These are phyloP conservation scores for Aythya baeri DNA, from an alignment of 2,113 vertebrate species.

Conservation along the genomic window DNA sequence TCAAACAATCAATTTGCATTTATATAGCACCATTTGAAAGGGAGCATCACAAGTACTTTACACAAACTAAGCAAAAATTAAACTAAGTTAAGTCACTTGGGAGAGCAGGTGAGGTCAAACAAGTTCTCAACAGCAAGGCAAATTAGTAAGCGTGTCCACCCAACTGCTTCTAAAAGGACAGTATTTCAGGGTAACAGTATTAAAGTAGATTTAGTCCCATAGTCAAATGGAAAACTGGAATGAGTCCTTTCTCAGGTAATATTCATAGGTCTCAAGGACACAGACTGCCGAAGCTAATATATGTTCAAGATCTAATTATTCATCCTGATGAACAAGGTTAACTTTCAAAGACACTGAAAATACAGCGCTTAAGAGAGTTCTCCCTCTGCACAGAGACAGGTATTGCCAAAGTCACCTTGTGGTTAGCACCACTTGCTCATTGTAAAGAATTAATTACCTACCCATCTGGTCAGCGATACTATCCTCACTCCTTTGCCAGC, in stretches of 20 bases:
- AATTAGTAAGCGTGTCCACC: neutral
- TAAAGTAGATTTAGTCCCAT: slow-evolving; percentile 20
- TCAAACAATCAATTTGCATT: slow-evolving; percentile 51
- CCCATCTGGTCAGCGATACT: slow-evolving; percentile 81
- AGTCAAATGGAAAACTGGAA: slow-evolving; percentile 6
- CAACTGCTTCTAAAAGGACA: neutral
- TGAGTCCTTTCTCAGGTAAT: slow-evolving; percentile 12
- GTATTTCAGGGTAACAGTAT: neutral
- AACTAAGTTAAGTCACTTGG: neutral
- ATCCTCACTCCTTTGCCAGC: slow-evolving; percentile 87
- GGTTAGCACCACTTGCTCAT: neutral
- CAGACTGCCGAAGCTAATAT: neutral
- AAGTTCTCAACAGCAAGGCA: neutral
- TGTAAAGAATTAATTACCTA: slow-evolving; percentile 47
- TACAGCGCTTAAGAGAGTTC: neutral
- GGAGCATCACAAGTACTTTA: neutral
- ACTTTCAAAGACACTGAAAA: neutral
- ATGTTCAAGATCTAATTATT: neutral
- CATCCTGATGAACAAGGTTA: neutral
- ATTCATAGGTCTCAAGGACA: neutral
- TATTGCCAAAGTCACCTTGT: neutral
- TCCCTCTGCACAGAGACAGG: neutral
- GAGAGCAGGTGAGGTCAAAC: neutral
- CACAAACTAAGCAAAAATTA: slow-evolving; percentile 36
- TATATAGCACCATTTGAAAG: neutral